Base-by-base conservation (phyloP, 1,140 invertebrate species). In the Plectrocnemia conspersa region DNA sequence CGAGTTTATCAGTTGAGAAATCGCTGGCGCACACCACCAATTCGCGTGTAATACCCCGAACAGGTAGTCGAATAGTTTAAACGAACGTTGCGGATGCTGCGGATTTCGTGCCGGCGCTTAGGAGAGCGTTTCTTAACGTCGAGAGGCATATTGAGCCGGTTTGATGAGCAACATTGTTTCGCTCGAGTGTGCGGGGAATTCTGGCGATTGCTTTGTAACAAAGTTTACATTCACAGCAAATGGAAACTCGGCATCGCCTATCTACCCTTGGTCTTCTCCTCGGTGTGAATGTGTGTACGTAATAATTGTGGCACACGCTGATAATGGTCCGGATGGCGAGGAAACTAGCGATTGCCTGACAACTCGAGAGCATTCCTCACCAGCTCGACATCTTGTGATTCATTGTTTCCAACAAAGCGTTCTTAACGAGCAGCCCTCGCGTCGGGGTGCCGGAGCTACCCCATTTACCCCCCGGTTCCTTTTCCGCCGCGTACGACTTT, bases 141-240 rank as follows among this genome's bases (percentile, higher is more conserved):
- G 27, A 7, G 27, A n/a, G n/a, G 27, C 27, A 32, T n/a, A 32
- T 32, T n/a, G 27, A n/a, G 27, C n/a, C 27, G 27, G 27, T 32
- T 42, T 42, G 40, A 42, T 42, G 40, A 42, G 19, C 40, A 18
- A 18, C 40, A 42, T 42, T 42, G 40, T 42, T 42, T 18, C 40
- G n/a, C n/a, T n/a, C n/a, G n/a, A n/a, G n/a, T n/a, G n/a, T n/a
- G n/a, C n/a, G n/a, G 6, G 11, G 45, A 56, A 41, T 42, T 44
- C 29, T 19, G 9, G 40, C 41, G 40, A 52, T 46, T 36, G 55
- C 48, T 57, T 57, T 57, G 55, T 57, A 57, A 52, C 55, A 5
- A 57, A 52, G 38, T 57, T 52, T 45, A 11, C 13, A 36, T 27
- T 16, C 25, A 32, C 25, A 33, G 54, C 52, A 18, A 7, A 56